Base-by-base conservation (phyloP, 2,888 invertebrate genomes). In the Branchipolynoe longqiensis region DNA sequence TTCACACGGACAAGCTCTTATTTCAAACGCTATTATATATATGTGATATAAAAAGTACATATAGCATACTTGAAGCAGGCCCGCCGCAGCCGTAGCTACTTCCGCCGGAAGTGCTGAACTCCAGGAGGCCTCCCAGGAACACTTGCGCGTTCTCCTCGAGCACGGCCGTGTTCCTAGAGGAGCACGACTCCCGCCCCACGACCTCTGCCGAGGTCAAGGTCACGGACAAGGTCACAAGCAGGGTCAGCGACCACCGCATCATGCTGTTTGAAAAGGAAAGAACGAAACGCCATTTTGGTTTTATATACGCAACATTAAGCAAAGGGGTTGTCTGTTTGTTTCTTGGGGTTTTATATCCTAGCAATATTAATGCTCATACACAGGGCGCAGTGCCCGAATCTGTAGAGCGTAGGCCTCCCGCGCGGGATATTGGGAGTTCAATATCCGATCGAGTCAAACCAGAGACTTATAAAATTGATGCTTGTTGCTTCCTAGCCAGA, bases 81-180 rank as follows among this genome's bases (percentile, higher is more conserved):
- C n/a, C 8, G n/a, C 84, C 84, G 40, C 84, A 84, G 4, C 84
- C 84, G 40, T 78, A 84, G 1, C 14, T 31, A 36, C 40, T 78
- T 4, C 38, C 56, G 0, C 84, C 84, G 1, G 33, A 22, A 8
- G n/a, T 54, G 38, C 31, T 18, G 38, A 84, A 78, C 25, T 25
- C 84, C 38, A 84, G 12, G 25, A 84, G 36, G 12, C 56, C 84
- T 1, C 54, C 74, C 22, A 84, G 40, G 38, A 74, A 84, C 22
- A 73, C 59, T 6, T 84, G 18, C 3, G 74, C 74, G 58, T 84
- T 74, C 25, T 73, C 64, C 33, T 64, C 41, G 0, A 84, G n/a
- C 22, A 54, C 54, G 8, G 62, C 31, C 18, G 69, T 18, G 22
- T n/a, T 69, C 31, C 62, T 31, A 2, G 64, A 40, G 0, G 64